A percentile compares a stretch with the other conserved stretches of the same genome.
Evolutionary conservation across 2,797 vertebrate genomes (phyloP).

Genomic region (Pseudochaenichthys georgianus): DNA sequence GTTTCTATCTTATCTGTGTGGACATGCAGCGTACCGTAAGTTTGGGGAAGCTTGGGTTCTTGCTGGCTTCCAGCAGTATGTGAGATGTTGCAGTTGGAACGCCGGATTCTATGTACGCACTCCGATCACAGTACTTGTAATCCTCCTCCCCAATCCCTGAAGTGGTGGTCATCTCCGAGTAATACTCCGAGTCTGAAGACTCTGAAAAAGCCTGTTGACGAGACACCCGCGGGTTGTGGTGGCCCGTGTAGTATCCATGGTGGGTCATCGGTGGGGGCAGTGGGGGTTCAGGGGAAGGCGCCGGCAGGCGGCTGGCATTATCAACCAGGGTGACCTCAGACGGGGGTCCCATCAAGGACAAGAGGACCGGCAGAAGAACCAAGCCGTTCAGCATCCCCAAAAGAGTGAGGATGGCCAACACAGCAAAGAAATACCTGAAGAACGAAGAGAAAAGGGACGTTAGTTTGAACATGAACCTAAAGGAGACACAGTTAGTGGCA

Average conservation of each 20-base stretch:
- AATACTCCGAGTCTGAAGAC: constrained; percentile 88
- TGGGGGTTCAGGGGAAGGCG: constrained; percentile 79
- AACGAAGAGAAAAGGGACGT: neutral
- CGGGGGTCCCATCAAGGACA: constrained; percentile 95
- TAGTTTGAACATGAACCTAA: neutral
- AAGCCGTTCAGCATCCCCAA: constrained; percentile 96
- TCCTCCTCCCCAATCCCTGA: constrained; percentile 86
- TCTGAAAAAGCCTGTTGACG: constrained; percentile 84
- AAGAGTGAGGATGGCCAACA: constrained; percentile 93
- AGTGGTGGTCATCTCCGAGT: constrained; percentile 85
- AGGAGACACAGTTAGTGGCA: neutral
- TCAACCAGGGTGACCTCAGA: constrained; percentile 88
- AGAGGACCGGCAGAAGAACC: constrained; percentile 93
- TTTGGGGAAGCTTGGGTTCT: constrained; percentile 89
- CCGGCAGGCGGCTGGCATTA: constrained; percentile 77
- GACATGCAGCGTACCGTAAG: constrained; percentile 79
- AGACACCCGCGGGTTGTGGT: constrained; percentile 69
- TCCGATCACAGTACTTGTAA: constrained; percentile 84
- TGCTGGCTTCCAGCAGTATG: constrained; percentile 89
- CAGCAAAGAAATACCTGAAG: constrained; percentile 95
- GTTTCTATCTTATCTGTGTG: neutral
- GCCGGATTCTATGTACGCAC: constrained; percentile 75
- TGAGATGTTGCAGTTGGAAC: constrained; percentile 76
- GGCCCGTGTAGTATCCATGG: constrained; percentile 84
- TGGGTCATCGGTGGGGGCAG: constrained; percentile 85